Conservation (phyloP, 2,113 vertebrate genomes). For the Neotoma lepida region DNA sequence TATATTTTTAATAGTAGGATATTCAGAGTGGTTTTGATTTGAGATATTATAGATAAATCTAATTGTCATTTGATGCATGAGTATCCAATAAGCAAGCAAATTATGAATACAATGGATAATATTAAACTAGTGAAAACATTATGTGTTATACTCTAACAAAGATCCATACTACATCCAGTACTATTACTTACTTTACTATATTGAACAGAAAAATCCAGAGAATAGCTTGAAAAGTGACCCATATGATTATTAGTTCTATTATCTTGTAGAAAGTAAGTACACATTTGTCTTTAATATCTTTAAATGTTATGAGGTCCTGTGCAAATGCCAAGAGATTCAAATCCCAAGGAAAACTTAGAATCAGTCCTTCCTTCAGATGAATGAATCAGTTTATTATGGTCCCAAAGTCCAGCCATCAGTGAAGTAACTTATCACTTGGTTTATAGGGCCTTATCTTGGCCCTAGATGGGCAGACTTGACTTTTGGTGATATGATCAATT, state of each 20-base stretch:
- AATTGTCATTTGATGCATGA: not conserved
- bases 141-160: not conserved
- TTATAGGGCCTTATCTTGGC: no score
- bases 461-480: not conserved
- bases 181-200: not conserved
- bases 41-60: not conserved
- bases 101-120: not conserved
- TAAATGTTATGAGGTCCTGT: not conserved
- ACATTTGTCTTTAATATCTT: no score
- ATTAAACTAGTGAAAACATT: not conserved
- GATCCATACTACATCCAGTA: not conserved
- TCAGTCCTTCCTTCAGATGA: not conserved
- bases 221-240: not conserved
- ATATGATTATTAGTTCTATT: not conserved
- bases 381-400: not conserved
- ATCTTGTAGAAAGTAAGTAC: not conserved
- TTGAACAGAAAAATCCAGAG: not conserved
- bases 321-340: not conserved
- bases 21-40: not conserved
- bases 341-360: no score
- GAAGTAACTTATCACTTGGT: not conserved
- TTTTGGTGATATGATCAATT: not conserved
- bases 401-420: not conserved
- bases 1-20: not conserved
- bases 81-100: not conserved